phyloP scores from a whole-genome alignment of 2,797 vertebrate species.

The Parotocinclus haroldoi region DNA sequence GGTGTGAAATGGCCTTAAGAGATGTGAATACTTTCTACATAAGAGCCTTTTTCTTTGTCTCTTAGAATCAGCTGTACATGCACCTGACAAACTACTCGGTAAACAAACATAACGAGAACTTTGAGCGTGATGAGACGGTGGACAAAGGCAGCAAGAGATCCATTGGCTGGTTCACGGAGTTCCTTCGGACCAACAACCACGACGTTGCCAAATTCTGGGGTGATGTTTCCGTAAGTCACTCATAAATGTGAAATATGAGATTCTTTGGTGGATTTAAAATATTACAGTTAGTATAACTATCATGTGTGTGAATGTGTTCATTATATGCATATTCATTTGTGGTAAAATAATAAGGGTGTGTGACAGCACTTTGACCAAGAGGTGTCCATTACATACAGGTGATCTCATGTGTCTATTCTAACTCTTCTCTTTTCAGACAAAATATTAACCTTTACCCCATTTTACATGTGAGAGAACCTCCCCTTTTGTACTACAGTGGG shows the following conservation, averaged over 20 bases:
- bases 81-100: conserved; percentile 98
- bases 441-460: conserved; percentile 12
- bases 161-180: conserved; percentile 96
- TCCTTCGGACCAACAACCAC: conserved; percentile 88
- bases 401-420: conserved; percentile 14
- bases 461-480: conserved; percentile 8
- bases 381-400: conserved; percentile 4
- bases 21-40: not conserved
- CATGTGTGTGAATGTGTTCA: no score
- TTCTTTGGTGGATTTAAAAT: not conserved
- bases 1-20: no score
- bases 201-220: conserved; percentile 96
- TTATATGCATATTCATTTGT: no score
- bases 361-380: not conserved
- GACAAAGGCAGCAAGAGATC: conserved; percentile 97
- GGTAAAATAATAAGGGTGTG: not conserved
- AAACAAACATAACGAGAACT: conserved; percentile 97
- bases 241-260: no score
- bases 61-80: conserved; percentile 93
- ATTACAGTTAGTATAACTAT: not conserved
- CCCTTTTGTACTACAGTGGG: conserved; percentile 29
- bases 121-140: conserved; percentile 90
- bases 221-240: conserved; percentile 89
- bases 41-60: conserved; percentile 40
- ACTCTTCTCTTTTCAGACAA: conserved; percentile 1